Base-by-base conservation (phyloP, 2,113 vertebrate genomes). In the Bungarus multicinctus region DNA sequence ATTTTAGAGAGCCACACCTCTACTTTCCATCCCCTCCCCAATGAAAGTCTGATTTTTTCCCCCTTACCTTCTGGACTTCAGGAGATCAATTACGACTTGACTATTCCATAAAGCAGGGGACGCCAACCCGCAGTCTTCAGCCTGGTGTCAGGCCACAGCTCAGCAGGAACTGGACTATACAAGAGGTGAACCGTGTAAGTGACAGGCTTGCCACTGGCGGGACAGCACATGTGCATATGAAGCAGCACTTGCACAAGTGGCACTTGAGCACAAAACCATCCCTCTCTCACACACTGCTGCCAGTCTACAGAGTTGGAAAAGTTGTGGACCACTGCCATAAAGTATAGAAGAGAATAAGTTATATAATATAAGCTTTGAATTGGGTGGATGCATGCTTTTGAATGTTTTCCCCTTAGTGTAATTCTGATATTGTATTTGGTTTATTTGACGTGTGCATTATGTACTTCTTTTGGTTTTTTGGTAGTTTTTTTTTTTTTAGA, bases 151-250 rank as follows among this genome's bases (percentile, higher is more conserved):
- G 22, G 55, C 22, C 16, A 20, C 6, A 0, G 55, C 7, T 57
- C 55, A 57, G 6, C 9, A 20, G 55, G 6, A 57, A 25, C 14
- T 69, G 30, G 30, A 14, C 12, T 69, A 10, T n/a, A 12, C 60
- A 69, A 69, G 60, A n/a, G 30, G 60, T 5, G 1, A 25, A 60
- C 3, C 1, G 3, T 60, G 58, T 60, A 60, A 60, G 3, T 60
- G 58, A 3, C 25, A 25, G 57, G 3, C 3, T 2, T 1, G 0
- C 57, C 25, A 58, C 22, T 58, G 55, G 7, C 0, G 7, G 55
- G 58, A 25, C 27, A 64, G 10, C 3, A 12, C 10, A 30, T 5
- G 2, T 6, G 55, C 55, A 57, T 22, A 2, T 6, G 20, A 57
- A 57, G 55, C 55, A 23, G 5, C 22, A 57, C 22, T 57, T 57